Percentiles rank a stretch among this genome's conserved stretches.
Conservation (phyloP, 2,113 vertebrate genomes). For the Tauraco erythrolophus region DNA sequence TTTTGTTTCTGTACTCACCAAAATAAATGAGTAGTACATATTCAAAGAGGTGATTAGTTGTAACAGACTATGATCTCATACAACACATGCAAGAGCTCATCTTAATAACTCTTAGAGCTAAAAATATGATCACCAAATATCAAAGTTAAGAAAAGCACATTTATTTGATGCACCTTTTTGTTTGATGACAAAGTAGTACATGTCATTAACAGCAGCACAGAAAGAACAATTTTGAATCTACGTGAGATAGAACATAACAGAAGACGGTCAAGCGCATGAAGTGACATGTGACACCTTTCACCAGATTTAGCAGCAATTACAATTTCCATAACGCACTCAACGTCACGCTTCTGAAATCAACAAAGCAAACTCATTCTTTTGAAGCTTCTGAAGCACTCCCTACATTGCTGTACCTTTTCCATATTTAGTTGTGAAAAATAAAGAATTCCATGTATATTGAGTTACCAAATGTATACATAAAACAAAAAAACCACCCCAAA, state of each 20-base stretch:
- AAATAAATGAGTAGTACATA: neutral
- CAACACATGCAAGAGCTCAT: neutral
- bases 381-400: neutral
- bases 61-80: neutral
- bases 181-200: neutral
- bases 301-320: neutral
- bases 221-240: neutral
- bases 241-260: neutral
- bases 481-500: neutral
- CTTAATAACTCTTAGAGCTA: neutral
- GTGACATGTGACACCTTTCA: neutral
- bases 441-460: neutral
- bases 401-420: neutral
- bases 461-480: neutral
- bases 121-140: neutral
- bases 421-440: neutral
- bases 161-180: slow-evolving; percentile 46
- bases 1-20: neutral
- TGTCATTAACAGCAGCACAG: neutral
- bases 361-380: neutral
- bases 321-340: neutral
- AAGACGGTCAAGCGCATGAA: neutral
- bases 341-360: neutral
- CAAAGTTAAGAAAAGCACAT: slow-evolving; percentile 26
- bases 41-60: neutral